These are phyloP conservation scores for Xestia rhomboidea DNA, from an alignment of 2,888 invertebrate genomes.

Conservation along the genomic window DNA sequence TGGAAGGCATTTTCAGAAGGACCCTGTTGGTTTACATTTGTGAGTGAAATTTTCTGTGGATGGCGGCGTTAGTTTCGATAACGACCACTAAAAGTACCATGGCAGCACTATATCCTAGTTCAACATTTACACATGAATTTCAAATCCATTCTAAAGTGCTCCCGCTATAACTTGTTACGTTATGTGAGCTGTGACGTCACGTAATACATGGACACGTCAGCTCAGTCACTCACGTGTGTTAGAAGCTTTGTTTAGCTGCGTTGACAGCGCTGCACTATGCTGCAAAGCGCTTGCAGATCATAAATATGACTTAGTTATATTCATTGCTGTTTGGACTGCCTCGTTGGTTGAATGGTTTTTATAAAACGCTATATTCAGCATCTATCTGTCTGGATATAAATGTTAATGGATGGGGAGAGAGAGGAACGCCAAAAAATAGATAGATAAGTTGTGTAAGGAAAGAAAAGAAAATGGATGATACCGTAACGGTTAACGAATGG, in stretches of 20 bases:
- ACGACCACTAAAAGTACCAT: not conserved
- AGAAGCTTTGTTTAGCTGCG: slow-evolving; percentile 30
- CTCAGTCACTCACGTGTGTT: slow-evolving; percentile 14
- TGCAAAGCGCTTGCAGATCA: slow-evolving; percentile 11
- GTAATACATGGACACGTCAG: slow-evolving; percentile 44
- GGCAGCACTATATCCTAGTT: not conserved
- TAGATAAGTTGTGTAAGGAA: not conserved
- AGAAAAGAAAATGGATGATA: not conserved
- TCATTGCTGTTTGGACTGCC: no score
- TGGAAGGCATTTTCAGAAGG: not conserved
- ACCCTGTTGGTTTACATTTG: not conserved
- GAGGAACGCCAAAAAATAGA: not conserved
- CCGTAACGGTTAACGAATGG: not conserved
- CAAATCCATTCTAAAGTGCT: slow-evolving; percentile 15
- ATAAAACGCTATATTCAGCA: not conserved
- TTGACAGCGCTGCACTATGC: slow-evolving; percentile 31
- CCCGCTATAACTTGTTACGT: not conserved
- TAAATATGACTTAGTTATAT: not conserved
- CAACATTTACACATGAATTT: not conserved
- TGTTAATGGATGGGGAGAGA: not conserved
- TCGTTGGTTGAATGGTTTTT: no score
- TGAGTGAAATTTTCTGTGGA: not conserved
- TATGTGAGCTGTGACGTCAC: slow-evolving; percentile 27
- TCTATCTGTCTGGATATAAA: not conserved
- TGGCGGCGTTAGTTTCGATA: not conserved